phyloP scores from a whole-genome alignment of 2,797 vertebrate genomes.

The Enteromius afrohamiltoni region DNA sequence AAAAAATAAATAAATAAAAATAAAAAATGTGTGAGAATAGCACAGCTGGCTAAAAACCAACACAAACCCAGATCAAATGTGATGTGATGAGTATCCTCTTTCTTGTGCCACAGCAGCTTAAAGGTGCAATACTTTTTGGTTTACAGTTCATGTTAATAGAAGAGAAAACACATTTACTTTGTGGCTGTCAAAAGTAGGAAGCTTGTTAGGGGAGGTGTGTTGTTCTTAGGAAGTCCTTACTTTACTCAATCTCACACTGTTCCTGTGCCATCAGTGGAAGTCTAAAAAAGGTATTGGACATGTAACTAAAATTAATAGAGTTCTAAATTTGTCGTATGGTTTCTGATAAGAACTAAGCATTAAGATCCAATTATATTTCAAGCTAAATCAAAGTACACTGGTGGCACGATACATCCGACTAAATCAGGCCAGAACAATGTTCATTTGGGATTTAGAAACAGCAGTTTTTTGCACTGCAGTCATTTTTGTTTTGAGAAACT shows the following conservation, averaged over 20 bases:
- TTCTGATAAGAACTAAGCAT: not conserved
- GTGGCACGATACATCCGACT: not conserved
- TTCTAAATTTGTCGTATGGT: not conserved
- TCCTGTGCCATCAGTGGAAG: not conserved
- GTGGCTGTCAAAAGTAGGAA: not conserved
- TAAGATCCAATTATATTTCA: not conserved
- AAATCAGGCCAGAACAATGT: not conserved
- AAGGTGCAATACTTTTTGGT: not conserved
- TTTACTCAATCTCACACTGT: not conserved
- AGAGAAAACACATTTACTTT: not conserved
- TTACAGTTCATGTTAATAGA: not conserved
- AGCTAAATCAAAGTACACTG: not conserved
- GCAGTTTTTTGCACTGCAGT: not conserved
- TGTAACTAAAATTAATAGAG: not conserved
- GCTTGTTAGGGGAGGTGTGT: not conserved
- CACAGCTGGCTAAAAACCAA: constrained; percentile 22
- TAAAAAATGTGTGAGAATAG: not conserved
- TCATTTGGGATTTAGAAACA: not conserved
- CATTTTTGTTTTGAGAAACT: not conserved
- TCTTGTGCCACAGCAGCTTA: not conserved
- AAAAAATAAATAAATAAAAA: not conserved
- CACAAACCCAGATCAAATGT: not conserved
- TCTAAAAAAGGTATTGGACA: not conserved
- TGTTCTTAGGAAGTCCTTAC: not conserved
- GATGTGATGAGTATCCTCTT: not conserved